Conservation (phyloP, 2,797 vertebrate genomes). For the Eremophila alpestris region DNA sequence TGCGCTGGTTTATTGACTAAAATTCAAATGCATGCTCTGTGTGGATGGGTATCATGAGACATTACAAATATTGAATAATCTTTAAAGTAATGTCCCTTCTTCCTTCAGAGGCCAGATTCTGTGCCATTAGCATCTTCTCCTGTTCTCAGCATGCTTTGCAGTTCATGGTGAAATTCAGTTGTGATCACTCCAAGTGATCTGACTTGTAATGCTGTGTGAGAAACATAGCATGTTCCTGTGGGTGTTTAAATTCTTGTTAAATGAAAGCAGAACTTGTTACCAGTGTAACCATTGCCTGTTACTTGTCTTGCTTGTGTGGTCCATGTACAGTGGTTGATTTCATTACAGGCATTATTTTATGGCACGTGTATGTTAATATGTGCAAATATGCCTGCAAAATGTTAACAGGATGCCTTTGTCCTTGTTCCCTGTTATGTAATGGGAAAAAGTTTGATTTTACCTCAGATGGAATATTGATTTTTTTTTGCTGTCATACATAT, state of each 20-base stretch:
- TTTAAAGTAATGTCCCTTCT: not conserved
- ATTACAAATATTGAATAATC: not conserved
- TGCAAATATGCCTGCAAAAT: not conserved
- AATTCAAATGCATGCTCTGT: not conserved
- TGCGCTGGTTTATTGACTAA: not conserved
- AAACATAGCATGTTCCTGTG: accelerated
- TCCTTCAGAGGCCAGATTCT: not conserved
- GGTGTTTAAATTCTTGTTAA: not conserved
- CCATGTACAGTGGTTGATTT: not conserved
- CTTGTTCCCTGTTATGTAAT: accelerated
- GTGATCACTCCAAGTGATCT: not conserved
- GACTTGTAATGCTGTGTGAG: not conserved
- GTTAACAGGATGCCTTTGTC: not conserved
- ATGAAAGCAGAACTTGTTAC: not conserved
- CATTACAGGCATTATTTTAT: not conserved
- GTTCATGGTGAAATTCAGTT: not conserved
- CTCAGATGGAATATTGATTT: not conserved
- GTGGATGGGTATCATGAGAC: not conserved
- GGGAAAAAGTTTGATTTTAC: not conserved
- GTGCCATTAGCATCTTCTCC: not conserved
- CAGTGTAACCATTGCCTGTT: not conserved
- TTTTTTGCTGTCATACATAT: accelerated
- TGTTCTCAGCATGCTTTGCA: not conserved
- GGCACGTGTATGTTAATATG: not conserved
- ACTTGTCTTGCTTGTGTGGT: not conserved